Evolutionary conservation across 2,113 vertebrate genomes (phyloP).

Genomic region (Oryctolagus cuniculus): mOryCun1.1 NC_091432.1:163123001-163123500

Average conservation of each 20-base stretch:
- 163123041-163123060: background rate
- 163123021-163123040: background rate
- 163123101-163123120: constrained; percentile 22
- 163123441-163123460: constrained; percentile 53
- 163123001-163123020: background rate
- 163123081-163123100: background rate
- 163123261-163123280: constrained; percentile 73
- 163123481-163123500: constrained; percentile 43
- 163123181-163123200: constrained; percentile 42
- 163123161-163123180: constrained; percentile 34
- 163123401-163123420: constrained; percentile 71
- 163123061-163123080: background rate
- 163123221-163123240: constrained; percentile 62
- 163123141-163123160: constrained; percentile 67
- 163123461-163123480: constrained; percentile 56
- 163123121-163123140: constrained; percentile 3
- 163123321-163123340: constrained; percentile 29
- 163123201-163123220: constrained; percentile 24
- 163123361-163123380: constrained; percentile 55
- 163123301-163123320: constrained; percentile 59
- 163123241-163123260: constrained; percentile 69
- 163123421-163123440: constrained; percentile 60
- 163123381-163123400: constrained; percentile 65
- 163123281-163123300: constrained; percentile 75
- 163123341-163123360: constrained; percentile 22